Conservation (phyloP, 2,888 invertebrate genomes). For the Arge pagana region DNA sequence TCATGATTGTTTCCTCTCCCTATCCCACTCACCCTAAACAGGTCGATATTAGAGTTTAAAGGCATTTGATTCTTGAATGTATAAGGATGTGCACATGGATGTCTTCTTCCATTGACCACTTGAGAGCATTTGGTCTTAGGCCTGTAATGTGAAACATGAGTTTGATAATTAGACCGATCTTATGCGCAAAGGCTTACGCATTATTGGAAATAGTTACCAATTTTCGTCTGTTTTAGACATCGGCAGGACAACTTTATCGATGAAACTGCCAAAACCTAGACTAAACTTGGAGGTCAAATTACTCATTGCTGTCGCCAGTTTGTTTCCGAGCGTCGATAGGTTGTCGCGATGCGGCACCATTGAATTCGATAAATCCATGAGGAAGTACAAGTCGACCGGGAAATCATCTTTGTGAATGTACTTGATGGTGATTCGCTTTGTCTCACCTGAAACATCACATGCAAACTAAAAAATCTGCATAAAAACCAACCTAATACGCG, state of each 20-base stretch:
- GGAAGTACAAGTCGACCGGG: conserved; percentile 73
- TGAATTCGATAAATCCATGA: conserved; percentile 77
- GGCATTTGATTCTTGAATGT: conserved; percentile 77
- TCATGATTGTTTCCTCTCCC: background rate
- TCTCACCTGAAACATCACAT: too few relatives aligned
- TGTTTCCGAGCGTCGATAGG: conserved; percentile 60
- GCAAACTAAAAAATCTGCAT: too few relatives aligned
- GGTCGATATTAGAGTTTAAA: conserved; percentile 63
- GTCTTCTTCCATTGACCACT: too few relatives aligned
- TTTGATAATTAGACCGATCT: background rate
- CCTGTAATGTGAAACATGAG: background rate
- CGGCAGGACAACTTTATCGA: conserved; percentile 72
- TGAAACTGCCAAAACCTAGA: conserved; percentile 71
- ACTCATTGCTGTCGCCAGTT: conserved; percentile 62
- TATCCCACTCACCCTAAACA: conserved; percentile 61
- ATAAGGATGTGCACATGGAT: conserved; percentile 68
- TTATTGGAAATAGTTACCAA: conserved; percentile 48
- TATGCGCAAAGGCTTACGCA: background rate
- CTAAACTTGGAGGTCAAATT: conserved; percentile 67
- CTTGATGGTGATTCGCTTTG: too few relatives aligned
- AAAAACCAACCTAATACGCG: too few relatives aligned
- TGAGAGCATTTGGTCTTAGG: conserved; percentile 11
- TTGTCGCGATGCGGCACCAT: conserved; percentile 67
- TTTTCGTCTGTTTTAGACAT: conserved; percentile 60
- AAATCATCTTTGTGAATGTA: too few relatives aligned